phyloP scores from a whole-genome alignment of 2,797 vertebrate species.

The Spinus olivaceus region DNA sequence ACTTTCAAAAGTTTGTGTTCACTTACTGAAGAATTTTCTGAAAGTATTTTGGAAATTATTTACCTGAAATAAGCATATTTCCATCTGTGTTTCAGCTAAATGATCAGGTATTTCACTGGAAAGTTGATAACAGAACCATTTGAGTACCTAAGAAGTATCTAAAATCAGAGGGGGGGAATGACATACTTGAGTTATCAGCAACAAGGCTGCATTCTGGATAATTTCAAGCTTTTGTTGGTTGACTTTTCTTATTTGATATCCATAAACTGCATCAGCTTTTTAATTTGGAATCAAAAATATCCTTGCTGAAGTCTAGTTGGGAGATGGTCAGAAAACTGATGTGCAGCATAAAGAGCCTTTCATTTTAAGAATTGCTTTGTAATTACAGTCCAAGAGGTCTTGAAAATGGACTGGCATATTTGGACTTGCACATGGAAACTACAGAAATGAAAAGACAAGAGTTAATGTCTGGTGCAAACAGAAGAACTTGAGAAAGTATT shows the following conservation, averaged over 20 bases:
- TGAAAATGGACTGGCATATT: not conserved
- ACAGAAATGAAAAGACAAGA: not conserved
- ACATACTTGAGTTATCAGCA: not conserved
- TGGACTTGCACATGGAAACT: not conserved
- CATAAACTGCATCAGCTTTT: not conserved
- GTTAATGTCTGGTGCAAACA: not conserved
- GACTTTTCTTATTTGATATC: not conserved
- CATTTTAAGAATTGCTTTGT: not conserved
- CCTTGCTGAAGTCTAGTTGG: not conserved
- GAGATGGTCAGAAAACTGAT: not conserved
- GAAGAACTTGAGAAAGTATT: not conserved
- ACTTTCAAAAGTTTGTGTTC: not conserved
- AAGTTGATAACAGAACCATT: not conserved
- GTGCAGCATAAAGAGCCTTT: not conserved
- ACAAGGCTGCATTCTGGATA: not conserved
- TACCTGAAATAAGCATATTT: not conserved
- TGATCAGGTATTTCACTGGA: not conserved
- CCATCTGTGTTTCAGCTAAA: not conserved
- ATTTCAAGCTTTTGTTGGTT: not conserved
- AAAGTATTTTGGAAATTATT: not conserved
- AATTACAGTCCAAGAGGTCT: not conserved
- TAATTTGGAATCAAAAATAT: not conserved
- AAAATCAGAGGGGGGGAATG: not conserved
- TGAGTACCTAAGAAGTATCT: not conserved
- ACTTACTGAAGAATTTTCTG: not conserved